Percentiles rank a stretch among this genome's conserved stretches.
phyloP scores from a whole-genome alignment of 2,797 vertebrate genomes.

The Carapus acus region DNA sequence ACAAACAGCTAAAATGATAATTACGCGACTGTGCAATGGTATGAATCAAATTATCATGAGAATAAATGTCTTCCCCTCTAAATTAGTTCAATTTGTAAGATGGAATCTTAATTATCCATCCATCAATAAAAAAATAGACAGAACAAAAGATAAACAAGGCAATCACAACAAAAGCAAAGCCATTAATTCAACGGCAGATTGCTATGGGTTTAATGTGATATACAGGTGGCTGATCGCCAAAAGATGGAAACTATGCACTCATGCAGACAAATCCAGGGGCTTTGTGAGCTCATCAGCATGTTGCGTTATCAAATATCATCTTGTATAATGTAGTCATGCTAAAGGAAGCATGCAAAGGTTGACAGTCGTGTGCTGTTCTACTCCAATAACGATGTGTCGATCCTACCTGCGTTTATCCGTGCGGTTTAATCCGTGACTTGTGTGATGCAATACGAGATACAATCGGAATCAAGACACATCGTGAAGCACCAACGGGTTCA shows the following conservation, averaged over 20 bases:
- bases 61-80: conserved; percentile 53
- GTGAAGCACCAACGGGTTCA: background rate
- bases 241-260: no score
- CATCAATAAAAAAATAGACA: conserved; percentile 37
- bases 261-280: no score
- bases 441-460: background rate
- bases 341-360: background rate
- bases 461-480: background rate
- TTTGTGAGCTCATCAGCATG: background rate
- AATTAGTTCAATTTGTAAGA: conserved; percentile 54
- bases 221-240: no score
- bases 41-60: conserved; percentile 60
- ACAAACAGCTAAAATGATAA: conserved; percentile 61
- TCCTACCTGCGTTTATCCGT: background rate
- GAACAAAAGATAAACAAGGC: conserved; percentile 5
- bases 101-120: conserved; percentile 46
- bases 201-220: no score
- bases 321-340: background rate
- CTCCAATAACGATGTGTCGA: background rate
- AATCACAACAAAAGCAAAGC: background rate
- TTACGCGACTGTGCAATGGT: conserved; percentile 59
- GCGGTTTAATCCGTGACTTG: background rate
- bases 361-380: background rate
- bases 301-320: background rate
- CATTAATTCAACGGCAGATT: no score